Percentiles rank a stretch among this genome's conserved stretches.
phyloP scores from a whole-genome alignment of 2,888 invertebrate genomes.

The Parasteatoda lunata region DNA sequence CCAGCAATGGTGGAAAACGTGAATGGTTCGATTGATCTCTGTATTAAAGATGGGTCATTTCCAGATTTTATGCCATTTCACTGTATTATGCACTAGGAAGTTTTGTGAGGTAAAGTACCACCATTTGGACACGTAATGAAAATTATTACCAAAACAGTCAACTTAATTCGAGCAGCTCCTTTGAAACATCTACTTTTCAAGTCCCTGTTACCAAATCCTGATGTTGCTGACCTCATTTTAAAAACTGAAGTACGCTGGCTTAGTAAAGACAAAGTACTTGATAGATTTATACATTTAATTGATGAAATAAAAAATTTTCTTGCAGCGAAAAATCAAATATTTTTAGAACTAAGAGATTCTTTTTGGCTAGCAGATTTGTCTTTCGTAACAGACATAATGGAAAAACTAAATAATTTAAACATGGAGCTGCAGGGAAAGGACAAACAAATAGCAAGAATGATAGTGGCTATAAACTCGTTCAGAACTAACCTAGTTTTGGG shows the following conservation, averaged over 20 bases:
- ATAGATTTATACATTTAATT: neutral
- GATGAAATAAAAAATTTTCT: constrained; percentile 16
- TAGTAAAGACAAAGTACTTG: constrained; percentile 2
- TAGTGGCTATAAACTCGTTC: constrained; percentile 10
- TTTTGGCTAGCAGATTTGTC: neutral
- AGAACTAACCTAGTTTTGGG: neutral
- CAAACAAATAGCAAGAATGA: constrained; percentile 19
- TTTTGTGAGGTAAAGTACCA: constrained; percentile 11
- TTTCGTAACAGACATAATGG: constrained; percentile 7
- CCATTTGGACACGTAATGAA: constrained; percentile 17
- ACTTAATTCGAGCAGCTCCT: constrained; percentile 10
- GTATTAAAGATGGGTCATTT: constrained; percentile 7
- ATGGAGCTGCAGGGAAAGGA: constrained; percentile 3
- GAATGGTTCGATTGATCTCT: constrained; percentile 10
- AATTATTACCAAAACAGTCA: constrained; percentile 1
- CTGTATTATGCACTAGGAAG: constrained; percentile 10
- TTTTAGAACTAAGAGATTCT: constrained; percentile 8
- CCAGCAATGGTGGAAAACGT: neutral
- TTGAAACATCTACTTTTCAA: constrained; percentile 17
- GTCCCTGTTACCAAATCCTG: constrained; percentile 4
- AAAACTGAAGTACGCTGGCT: neutral
- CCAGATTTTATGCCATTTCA: constrained; percentile 20
- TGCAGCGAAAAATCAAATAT: neutral
- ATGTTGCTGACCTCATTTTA: constrained; percentile 6
- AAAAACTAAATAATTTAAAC: constrained; percentile 11